Evolutionary conservation across 2,113 vertebrate genomes (phyloP), one percentile per base, ranked within the genome.

Genomic region (Pseudorectes ferrugineus): DNA sequence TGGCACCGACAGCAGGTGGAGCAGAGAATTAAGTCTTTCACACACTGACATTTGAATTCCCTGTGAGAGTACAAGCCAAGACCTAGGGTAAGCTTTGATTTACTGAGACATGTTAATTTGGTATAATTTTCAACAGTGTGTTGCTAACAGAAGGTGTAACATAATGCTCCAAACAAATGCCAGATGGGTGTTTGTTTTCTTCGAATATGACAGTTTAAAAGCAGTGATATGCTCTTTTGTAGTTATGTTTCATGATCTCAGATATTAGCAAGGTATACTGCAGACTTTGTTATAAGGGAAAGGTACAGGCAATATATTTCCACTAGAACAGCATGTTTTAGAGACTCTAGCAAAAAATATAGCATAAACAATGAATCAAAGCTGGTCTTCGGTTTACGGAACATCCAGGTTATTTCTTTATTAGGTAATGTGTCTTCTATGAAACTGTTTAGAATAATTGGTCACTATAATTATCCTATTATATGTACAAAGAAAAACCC

Each of bases 131-230:
- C 35, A 90, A 48, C 24, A 73, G 8, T 13, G 38, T 86, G 68
- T 55, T 86, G 42, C 48, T 73, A 88, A 70, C 63, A 96, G 91
- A 85, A 88, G 49, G 38, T 59, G 89, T 89, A 93, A 74, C 63
- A 78, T 46, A 93, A 92, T 55, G 21, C 51, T 91, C 15, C 20
- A 67, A 84, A 45, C 9, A 90, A 91, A 26, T 33, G 40, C 52
- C 89, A 88, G 72, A 70, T 59, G 43, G 51, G 14, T 17, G 80
- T 89, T 76, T 85, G 42, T 76, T 79, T 92, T 68, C 36, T 62
- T 92, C 70, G 29, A 70, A 54, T 45, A 66, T 23, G 16, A 70
- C 33, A 67, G 33, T 74, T 73, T 63, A 49, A 93, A 92, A n/a
- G 38, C 36, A 24, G 38, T 28, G 35, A 86, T 48, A 54, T 2